Evolutionary conservation across 2,888 invertebrate species (phyloP).

Genomic region (Bursaphelenchus okinawaensis): DNA sequence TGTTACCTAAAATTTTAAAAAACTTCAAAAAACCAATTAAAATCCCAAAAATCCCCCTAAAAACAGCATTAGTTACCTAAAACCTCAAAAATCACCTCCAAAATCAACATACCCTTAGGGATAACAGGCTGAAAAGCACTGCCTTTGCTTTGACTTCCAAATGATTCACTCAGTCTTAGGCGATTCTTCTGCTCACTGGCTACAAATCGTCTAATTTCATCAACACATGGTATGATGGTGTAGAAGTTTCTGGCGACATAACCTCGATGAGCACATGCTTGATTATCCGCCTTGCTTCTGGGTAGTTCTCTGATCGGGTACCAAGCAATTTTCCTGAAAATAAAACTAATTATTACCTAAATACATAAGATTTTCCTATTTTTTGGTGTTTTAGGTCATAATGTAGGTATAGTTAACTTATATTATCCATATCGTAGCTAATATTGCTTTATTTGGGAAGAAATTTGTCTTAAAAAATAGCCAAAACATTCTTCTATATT

Average conservation of each 20-base stretch:
- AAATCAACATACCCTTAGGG: constrained; percentile 32
- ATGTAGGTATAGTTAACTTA: too few species aligned
- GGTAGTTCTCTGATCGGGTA: constrained; percentile 64
- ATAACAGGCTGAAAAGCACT: constrained; percentile 25
- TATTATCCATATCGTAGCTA: too few species aligned
- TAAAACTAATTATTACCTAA: not conserved
- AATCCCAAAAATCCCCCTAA: too few species aligned
- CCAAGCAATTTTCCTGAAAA: constrained; percentile 67
- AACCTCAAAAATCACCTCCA: too few species aligned
- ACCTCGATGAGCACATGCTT: constrained; percentile 19
- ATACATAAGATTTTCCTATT: not conserved
- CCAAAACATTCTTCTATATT: not conserved
- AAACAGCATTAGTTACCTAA: too few species aligned
- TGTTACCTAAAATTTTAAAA: too few species aligned
- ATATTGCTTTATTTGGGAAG: too few species aligned
- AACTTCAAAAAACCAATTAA: not conserved
- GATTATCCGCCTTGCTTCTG: constrained; percentile 30
- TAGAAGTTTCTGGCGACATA: constrained; percentile 39
- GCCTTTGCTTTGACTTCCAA: constrained; percentile 17
- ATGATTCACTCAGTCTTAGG: constrained; percentile 17
- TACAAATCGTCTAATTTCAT: constrained; percentile 37
- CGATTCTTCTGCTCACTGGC: constrained; percentile 21
- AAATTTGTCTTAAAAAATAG: not conserved
- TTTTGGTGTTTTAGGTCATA: too few species aligned
- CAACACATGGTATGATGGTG: constrained; percentile 46